Evolutionary conservation across 2,797 vertebrate species (phyloP), one percentile per base, ranked within the genome.

Genomic region (Phylloscopus collybita): DNA sequence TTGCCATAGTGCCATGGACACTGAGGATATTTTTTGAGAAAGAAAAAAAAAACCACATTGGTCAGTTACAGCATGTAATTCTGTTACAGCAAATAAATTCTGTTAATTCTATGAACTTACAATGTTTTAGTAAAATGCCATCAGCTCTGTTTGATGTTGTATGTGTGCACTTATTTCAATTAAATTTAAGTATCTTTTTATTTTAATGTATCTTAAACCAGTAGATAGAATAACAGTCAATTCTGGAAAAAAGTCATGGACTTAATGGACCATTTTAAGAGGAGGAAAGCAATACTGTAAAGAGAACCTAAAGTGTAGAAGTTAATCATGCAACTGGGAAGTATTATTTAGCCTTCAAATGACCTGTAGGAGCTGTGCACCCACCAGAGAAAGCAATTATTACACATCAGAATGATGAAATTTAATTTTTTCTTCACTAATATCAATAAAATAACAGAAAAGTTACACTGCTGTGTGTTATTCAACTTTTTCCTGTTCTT

Each of bases 221-320:
- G 40, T 40, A 40, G 40, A 15, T 40, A 40, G 40, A 40, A 40
- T 40, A 40, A 40, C 93, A 85, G 85, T 90, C 80, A 82, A 80
- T 82, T 86, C 73, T 92, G 80, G 42, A 92, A 80, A 81, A 72
- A 72, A 44, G 50, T 57, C 53, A 64, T 60, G 70, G 75, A 91
- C 91, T 82, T 84, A 91, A 80, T 49, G 94, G 96, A 97, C 96
- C 96, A 91, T 94, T 97, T 92, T 79, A 44, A 70, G 97, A 96
- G 92, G 96, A 96, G 94, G 96, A 96, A 97, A 92, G 97, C 98
- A 92, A 98, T 98, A 97, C 97, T 93, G 72, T 98, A 97, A 80
- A 80, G 82, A 92, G 92, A 92, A 94, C 80, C 62, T 82, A 45
- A 92, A 86, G 69, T 87, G 84, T 90, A 40, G 38, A 94, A 74